Base-by-base conservation (phyloP, 2,888 invertebrate species). In the Eledone cirrhosa region DNA sequence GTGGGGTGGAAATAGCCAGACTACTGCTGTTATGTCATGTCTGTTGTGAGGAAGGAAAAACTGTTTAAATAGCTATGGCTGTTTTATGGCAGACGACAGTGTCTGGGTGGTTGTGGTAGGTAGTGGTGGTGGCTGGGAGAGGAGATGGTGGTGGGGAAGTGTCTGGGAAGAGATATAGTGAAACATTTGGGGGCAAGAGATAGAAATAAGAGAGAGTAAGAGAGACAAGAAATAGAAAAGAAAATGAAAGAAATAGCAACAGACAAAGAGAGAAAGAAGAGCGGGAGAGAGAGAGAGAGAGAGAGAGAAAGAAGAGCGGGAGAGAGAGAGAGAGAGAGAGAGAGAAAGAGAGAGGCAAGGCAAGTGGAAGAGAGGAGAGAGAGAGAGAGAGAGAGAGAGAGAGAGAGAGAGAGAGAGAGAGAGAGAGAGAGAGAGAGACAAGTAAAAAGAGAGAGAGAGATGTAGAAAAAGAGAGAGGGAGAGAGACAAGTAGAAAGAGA, bases 351-450 rank as follows among this genome's bases (percentile, higher is more conserved):
- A 31, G 22, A 33, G 29, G 47, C 3, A 24, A 5, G 27, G 7
- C 29, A 22, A 65, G 7, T 2, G 7, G 22, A 11, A 27, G 3
- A 65, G 14, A 33, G 0, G 3, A 33, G 22, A 24, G 29, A 31
- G 31, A 75, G 19, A 33, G 63, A 48, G 31, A n/a, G 14, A 78
- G 75, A 78, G 24, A 63, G 53, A 78, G 77, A 63, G 80, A 47
- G 59, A 77, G 67, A 48, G 22, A 3, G 29, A 13, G 11, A 16
- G 3, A 27, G 16, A 29, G 3, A 29, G 41, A 48, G 3, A 41
- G 48, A 14, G 27, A n/a, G 22, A 59, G 59, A 19, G 24, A 76
- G 24, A 65, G 63, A 75, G 13, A 47, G 76, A 29, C 29, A 67
- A 22, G 29, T 16, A 67, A 3, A 67, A 22, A 31, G 2, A 29